These are phyloP conservation scores for Diploscapter pachys DNA, from an alignment of 1,140 invertebrate species.

Conservation along the genomic window DNA sequence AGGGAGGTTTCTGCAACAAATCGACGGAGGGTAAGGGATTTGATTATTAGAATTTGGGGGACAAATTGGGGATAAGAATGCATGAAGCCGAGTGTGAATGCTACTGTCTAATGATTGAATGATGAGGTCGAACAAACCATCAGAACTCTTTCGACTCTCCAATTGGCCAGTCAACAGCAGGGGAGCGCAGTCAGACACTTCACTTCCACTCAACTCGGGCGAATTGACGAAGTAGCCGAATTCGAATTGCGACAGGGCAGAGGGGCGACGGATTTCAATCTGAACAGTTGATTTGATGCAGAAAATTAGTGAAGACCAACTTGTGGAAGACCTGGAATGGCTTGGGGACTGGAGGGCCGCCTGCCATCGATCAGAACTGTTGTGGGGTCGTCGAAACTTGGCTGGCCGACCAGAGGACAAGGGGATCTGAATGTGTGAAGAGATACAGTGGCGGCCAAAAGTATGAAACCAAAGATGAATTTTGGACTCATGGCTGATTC, in stretches of 20 bases:
- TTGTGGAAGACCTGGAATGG: conserved; percentile 55
- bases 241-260: conserved; percentile 58
- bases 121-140: conserved; percentile 38
- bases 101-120: too few relatives aligned
- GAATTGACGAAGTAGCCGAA: conserved; percentile 59
- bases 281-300: conserved; percentile 8
- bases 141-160: conserved; percentile 55
- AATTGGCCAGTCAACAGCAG: conserved; percentile 44
- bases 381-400: conserved; percentile 26
- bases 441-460: not conserved
- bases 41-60: not conserved
- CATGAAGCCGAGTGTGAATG: too few relatives aligned
- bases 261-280: conserved; percentile 56
- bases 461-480: not conserved
- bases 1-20: conserved; percentile 51
- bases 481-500: too few relatives aligned
- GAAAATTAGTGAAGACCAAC: not conserved
- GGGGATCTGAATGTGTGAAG: conserved; percentile 25
- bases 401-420: conserved; percentile 24
- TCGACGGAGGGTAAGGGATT: conserved; percentile 4
- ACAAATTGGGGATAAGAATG: too few relatives aligned
- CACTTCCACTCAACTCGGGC: conserved; percentile 47
- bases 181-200: conserved; percentile 57
- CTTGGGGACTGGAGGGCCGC: conserved; percentile 54
- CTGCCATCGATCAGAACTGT: conserved; percentile 33